These are phyloP conservation scores for Nasalis larvatus DNA, from an alignment of 2,113 vertebrate species.

Conservation along the genomic window DNA sequence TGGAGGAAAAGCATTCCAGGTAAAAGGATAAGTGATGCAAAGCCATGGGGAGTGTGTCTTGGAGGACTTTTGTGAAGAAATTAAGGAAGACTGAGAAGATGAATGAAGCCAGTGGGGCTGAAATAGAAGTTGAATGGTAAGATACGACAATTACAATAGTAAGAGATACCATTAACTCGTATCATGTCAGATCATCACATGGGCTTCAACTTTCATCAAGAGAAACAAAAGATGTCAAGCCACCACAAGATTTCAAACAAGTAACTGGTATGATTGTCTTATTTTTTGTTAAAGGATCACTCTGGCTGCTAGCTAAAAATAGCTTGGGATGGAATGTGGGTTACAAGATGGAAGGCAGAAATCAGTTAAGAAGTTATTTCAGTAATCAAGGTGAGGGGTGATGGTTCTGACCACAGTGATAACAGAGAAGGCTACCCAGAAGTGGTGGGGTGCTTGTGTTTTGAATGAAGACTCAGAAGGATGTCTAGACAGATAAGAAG, in stretches of 20 bases:
- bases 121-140: neutral
- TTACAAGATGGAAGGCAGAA: no score
- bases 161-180: neutral
- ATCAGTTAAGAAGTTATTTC: neutral
- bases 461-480: neutral
- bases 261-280: no score
- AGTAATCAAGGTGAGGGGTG: neutral
- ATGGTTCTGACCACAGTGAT: neutral
- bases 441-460: fast-evolving
- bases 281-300: neutral
- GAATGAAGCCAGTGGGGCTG: neutral
- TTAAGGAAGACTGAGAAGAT: neutral
- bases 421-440: neutral
- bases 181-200: neutral
- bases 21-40: neutral
- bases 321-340: neutral
- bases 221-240: neutral
- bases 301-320: neutral
- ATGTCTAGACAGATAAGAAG: neutral
- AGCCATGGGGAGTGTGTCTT: neutral
- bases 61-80: neutral
- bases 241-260: neutral
- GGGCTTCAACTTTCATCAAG: neutral
- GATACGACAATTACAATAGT: neutral
- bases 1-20: neutral